These are phyloP conservation scores for Gouania willdenowi DNA, from an alignment of 2,797 vertebrate genomes.

Conservation along the genomic window DNA sequence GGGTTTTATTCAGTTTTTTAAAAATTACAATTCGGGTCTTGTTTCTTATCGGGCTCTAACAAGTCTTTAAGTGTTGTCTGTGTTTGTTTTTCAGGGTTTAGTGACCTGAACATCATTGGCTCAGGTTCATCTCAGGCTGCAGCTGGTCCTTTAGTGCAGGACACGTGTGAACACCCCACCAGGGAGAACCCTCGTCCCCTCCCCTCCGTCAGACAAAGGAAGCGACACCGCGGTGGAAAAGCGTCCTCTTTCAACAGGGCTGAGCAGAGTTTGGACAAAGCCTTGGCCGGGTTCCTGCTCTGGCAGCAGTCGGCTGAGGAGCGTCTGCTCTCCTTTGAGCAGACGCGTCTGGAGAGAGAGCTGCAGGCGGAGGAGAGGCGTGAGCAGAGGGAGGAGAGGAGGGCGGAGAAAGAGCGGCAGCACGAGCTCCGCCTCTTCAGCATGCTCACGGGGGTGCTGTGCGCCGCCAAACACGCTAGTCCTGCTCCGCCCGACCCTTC, in stretches of 20 bases:
- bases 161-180: slow-evolving; percentile 27
- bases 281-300: slow-evolving; percentile 74
- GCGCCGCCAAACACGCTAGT: slow-evolving; percentile 43
- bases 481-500: slow-evolving; percentile 5
- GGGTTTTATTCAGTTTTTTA: too few species aligned
- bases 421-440: slow-evolving; percentile 82
- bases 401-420: slow-evolving; percentile 78
- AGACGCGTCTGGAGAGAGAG: slow-evolving; percentile 76
- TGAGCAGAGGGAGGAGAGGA: slow-evolving; percentile 78
- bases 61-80: too few species aligned
- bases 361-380: slow-evolving; percentile 77
- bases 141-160: slow-evolving; percentile 30
- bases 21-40: too few species aligned
- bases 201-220: slow-evolving; percentile 60
- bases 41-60: too few species aligned
- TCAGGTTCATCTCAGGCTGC: slow-evolving; percentile 49
- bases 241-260: slow-evolving; percentile 32
- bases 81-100: slow-evolving; percentile 69
- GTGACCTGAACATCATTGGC: slow-evolving; percentile 72
- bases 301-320: slow-evolving; percentile 75
- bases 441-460: slow-evolving; percentile 77
- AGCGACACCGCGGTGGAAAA: slow-evolving; percentile 67
- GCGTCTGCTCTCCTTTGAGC: slow-evolving; percentile 79
- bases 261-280: slow-evolving; percentile 58
- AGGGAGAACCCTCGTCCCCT: slow-evolving; percentile 16